phyloP scores from a whole-genome alignment of 2,888 invertebrate genomes.

The Napeogenes inachia region DNA sequence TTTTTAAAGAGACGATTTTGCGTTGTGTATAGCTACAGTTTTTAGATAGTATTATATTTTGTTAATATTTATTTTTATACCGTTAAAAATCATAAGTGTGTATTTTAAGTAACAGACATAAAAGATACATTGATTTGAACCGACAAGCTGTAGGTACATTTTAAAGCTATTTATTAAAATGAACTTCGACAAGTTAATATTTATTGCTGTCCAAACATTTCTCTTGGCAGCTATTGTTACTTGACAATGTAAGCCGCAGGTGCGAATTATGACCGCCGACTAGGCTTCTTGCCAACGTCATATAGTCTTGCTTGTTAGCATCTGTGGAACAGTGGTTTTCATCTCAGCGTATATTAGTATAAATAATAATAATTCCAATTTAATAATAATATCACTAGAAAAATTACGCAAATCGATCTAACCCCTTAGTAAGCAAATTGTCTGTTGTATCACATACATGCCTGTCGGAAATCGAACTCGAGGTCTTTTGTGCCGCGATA shows the following conservation, averaged over 20 bases:
- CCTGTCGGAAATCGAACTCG: too few relatives aligned
- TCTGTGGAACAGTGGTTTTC: constrained; percentile 15
- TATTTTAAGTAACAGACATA: too few relatives aligned
- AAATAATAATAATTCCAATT: not conserved
- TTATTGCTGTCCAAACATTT: constrained; percentile 22
- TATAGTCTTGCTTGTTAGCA: constrained; percentile 15
- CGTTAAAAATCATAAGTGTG: too few relatives aligned
- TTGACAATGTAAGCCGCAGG: constrained; percentile 23
- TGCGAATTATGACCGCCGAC: constrained; percentile 26
- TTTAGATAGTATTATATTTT: too few relatives aligned
- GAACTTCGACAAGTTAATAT: constrained; percentile 10
- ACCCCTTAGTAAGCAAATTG: too few relatives aligned
- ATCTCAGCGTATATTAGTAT: constrained; percentile 17
- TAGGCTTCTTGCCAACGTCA: constrained; percentile 28
- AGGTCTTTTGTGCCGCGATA: too few relatives aligned
- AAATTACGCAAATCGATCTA: too few relatives aligned
- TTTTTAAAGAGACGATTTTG: constrained; percentile 22
- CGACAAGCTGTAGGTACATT: not conserved
- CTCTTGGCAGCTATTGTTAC: constrained; percentile 25
- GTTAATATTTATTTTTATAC: not conserved
- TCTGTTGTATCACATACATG: too few relatives aligned
- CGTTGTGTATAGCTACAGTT: constrained; percentile 3
- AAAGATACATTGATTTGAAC: not conserved
- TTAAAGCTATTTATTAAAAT: constrained; percentile 4
- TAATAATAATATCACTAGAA: not conserved